Evolutionary conservation across 2,888 invertebrate genomes (phyloP), one percentile per base, ranked within the genome.

Genomic region (Thelaira solivaga): DNA sequence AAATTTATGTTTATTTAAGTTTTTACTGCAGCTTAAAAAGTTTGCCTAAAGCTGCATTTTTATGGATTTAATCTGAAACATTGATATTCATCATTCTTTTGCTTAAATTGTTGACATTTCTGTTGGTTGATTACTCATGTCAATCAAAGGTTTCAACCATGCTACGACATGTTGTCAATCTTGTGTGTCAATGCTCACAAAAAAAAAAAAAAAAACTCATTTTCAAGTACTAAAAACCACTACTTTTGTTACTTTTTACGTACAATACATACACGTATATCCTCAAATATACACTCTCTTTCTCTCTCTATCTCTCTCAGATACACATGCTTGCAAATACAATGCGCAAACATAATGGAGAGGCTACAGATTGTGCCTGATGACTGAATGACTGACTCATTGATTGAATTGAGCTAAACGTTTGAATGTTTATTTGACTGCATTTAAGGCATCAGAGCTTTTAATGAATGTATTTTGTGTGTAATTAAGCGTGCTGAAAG

Each of bases 161-260:
- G 84, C 85, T 83, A 84, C 87, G 88, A 86, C 88, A 87, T 87
- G 86, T 85, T 86, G 86, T 86, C 86, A 87, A 87, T 86, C 88
- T 85, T 87, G 73, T 84, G 84, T 86, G 85, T 87, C 87, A 86
- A 80, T 73, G 62, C 76, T 55, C 29, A 51, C 45, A 61, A 67
- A 80, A 61, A 68, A 22, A 41, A 51, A 61, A 67, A 80, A 61
- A 68, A 22, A 41, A 55, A 71, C 65, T 59, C 39, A 68, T 53
- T 68, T 73, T 68, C 77, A 73, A 69, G 73, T 77, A 77, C 64
- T 77, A 55, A 72, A 67, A 49, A 73, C 73, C 73, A 73, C 73
- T 49, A 59, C 41, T 51, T 47, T 11, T 49, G 57, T 51, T 59
- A 34, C 47, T 59, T 74, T 67, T 53, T 71, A 31, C 20, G 26